Conservation (phyloP, 2,113 vertebrate genomes). For the Nycticorax nycticorax region DNA sequence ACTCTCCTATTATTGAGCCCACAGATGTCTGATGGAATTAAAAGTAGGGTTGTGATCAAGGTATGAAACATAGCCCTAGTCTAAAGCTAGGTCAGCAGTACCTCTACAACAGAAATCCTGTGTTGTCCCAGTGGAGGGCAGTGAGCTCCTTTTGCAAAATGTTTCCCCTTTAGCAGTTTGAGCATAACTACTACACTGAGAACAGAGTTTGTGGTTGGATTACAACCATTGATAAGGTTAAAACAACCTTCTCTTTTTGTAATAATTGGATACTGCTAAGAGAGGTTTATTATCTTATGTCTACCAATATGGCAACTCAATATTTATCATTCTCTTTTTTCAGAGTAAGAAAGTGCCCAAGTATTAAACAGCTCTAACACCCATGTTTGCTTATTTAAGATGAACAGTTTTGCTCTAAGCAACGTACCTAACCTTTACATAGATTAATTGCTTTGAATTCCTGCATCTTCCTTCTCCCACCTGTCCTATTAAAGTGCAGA, state of each 20-base stretch:
- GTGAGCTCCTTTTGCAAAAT: background rate
- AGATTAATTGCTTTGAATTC: background rate
- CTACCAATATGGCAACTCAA: background rate
- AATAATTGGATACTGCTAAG: background rate
- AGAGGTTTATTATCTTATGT: background rate
- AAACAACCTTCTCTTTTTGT: background rate
- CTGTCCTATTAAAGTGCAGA: background rate
- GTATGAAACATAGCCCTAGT: background rate
- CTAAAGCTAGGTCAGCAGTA: background rate
- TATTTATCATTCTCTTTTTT: background rate
- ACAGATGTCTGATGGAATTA: background rate
- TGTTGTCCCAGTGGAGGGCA: background rate
- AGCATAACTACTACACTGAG: background rate
- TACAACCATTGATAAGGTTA: background rate
- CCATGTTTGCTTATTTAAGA: background rate
- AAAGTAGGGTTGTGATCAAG: background rate
- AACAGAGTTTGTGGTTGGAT: background rate
- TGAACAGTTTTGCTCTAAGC: background rate
- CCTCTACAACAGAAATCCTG: background rate
- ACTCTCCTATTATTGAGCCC: background rate
- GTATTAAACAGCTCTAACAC: background rate
- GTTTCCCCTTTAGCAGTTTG: background rate
- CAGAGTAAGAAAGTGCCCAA: background rate
- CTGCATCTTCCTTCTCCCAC: background rate
- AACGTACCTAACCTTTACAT: background rate